Percentiles rank a stretch among this genome's conserved stretches.
Evolutionary conservation across 2,113 vertebrate species (phyloP).

Genomic region (Pipra filicauda): DNA sequence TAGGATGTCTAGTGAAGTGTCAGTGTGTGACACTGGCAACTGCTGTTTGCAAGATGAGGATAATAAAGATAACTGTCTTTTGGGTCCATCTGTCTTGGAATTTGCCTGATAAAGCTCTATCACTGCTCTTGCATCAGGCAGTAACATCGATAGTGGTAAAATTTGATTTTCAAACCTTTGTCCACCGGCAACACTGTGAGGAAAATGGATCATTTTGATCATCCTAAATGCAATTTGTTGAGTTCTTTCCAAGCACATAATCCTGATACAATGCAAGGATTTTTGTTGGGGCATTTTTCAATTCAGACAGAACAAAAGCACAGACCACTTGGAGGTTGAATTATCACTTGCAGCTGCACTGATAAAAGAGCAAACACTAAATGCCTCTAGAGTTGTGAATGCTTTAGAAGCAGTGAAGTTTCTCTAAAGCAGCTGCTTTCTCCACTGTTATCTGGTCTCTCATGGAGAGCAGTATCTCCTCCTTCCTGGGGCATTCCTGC

Average conservation of each 20-base stretch:
- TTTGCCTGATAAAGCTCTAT: slow-evolving; percentile 24
- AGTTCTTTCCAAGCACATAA: slow-evolving; percentile 66
- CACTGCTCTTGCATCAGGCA: not conserved
- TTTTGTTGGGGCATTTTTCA: slow-evolving; percentile 66
- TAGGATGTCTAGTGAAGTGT: not conserved
- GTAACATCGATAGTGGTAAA: not conserved
- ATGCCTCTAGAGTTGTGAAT: slow-evolving; percentile 57
- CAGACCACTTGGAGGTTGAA: slow-evolving; percentile 66
- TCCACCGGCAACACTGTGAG: slow-evolving; percentile 20
- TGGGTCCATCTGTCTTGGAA: slow-evolving; percentile 32
- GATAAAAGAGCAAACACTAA: slow-evolving; percentile 76
- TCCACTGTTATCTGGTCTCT: slow-evolving; percentile 53
- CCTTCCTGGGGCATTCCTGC: slow-evolving; percentile 56
- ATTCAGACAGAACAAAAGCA: slow-evolving; percentile 64
- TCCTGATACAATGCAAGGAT: slow-evolving; percentile 33
- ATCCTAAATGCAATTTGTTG: slow-evolving; percentile 62
- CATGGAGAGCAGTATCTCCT: slow-evolving; percentile 50
- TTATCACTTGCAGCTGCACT: slow-evolving; percentile 76
- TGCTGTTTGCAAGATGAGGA: slow-evolving; percentile 15
- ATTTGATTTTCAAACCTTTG: not conserved
- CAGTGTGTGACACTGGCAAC: not conserved
- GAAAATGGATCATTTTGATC: slow-evolving; percentile 55
- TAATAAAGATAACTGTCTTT: slow-evolving; percentile 47
- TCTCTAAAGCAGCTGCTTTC: slow-evolving; percentile 71
- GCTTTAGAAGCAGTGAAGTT: slow-evolving; percentile 61